A percentile compares a stretch with the other conserved stretches of the same genome.
Conservation (phyloP, 1,140 invertebrate species). For the Ectropis grisescens region DNA sequence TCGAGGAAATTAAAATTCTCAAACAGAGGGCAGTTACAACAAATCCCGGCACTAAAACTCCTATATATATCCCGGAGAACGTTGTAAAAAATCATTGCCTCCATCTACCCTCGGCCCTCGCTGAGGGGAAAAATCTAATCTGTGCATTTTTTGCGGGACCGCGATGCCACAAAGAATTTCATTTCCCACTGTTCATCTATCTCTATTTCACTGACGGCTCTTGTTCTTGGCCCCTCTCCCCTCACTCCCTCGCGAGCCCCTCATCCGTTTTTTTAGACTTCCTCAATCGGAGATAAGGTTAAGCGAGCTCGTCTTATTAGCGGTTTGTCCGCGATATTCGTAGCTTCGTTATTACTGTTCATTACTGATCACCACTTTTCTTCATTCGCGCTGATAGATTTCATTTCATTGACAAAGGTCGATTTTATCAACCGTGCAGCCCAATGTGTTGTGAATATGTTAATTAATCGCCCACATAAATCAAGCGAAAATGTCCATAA, state of each 20-base stretch:
- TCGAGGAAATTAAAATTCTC: constrained; percentile 66
- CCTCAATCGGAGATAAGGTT: constrained; percentile 66
- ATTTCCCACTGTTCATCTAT: constrained; percentile 72
- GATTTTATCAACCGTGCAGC: too few species aligned
- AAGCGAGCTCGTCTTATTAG: constrained; percentile 62
- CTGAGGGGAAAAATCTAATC: constrained; percentile 71
- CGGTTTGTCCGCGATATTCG: constrained; percentile 50
- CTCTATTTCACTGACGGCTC: constrained; percentile 69
- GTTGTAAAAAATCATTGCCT: constrained; percentile 70
- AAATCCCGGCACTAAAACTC: constrained; percentile 63
- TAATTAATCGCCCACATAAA: constrained; percentile 10
- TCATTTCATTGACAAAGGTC: too few species aligned
- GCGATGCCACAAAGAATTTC: constrained; percentile 72
- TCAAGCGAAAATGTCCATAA: constrained; percentile 6
- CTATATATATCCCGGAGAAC: constrained; percentile 59
- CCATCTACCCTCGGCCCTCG: constrained; percentile 54
- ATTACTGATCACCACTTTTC: too few species aligned
- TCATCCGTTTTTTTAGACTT: constrained; percentile 61
- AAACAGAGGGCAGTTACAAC: constrained; percentile 62
- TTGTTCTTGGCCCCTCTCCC: constrained; percentile 48
- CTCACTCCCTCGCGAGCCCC: constrained; percentile 22
- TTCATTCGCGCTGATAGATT: too few species aligned
- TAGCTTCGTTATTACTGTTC: constrained; percentile 28
- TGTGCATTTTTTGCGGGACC: constrained; percentile 71
- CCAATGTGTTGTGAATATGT: constrained; percentile 9